Conservation (phyloP, 1,140 invertebrate genomes). For the Gryon sp. region DNA sequence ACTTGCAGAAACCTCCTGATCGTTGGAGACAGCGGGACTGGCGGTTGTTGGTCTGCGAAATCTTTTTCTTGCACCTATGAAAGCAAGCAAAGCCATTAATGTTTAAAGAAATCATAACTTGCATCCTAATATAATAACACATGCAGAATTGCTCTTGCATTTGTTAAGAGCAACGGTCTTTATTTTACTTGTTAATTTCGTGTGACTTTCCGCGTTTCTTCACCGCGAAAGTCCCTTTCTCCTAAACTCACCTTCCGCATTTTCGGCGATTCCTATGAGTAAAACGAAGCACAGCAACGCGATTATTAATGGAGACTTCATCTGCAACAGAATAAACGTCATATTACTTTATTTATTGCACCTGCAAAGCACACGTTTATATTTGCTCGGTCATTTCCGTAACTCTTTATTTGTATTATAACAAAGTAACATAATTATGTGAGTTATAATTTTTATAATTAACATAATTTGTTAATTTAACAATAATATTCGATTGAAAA, state of each 20-base stretch:
- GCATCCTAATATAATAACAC: too few relatives aligned
- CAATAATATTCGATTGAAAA: too few relatives aligned
- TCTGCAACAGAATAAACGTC: slow-evolving; percentile 63
- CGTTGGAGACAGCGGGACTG: slow-evolving; percentile 75
- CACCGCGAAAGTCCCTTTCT: slow-evolving; percentile 62
- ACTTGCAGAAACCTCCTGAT: slow-evolving; percentile 84
- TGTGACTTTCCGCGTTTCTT: slow-evolving; percentile 62
- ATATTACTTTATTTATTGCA: slow-evolving; percentile 22
- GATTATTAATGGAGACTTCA: slow-evolving; percentile 67
- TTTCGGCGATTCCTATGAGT: slow-evolving; percentile 68
- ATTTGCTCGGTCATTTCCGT: too few relatives aligned
- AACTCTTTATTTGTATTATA: too few relatives aligned
- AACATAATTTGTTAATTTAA: too few relatives aligned
- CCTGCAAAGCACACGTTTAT: background rate
- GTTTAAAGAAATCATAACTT: too few relatives aligned
- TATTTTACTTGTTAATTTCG: slow-evolving; percentile 53
- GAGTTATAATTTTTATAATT: background rate
- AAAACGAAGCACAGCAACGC: slow-evolving; percentile 71
- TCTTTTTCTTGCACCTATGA: slow-evolving; percentile 79
- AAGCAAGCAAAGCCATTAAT: background rate
- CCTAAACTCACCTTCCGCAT: slow-evolving; percentile 73
- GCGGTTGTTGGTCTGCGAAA: slow-evolving; percentile 79
- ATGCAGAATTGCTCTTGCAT: too few relatives aligned
- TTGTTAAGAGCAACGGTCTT: too few relatives aligned
- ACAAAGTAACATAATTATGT: too few relatives aligned